Evolutionary conservation across 2,113 vertebrate genomes (phyloP).

Genomic region (Platichthys stellatus): DNA sequence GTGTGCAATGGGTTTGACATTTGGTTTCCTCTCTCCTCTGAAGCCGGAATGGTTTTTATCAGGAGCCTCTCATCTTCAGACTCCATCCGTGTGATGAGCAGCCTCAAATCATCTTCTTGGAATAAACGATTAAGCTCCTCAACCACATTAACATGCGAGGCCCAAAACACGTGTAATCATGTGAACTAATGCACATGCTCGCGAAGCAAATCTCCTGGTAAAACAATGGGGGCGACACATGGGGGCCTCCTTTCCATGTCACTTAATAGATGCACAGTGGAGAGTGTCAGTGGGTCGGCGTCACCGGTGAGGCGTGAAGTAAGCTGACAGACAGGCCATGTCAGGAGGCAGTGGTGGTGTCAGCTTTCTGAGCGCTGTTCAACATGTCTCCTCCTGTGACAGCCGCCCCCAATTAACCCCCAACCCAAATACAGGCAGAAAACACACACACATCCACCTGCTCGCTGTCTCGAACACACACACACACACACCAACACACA

Average conservation of each 20-base stretch:
- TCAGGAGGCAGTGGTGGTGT: slow-evolving; percentile 60
- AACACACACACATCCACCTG: slow-evolving; percentile 58
- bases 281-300: slow-evolving; percentile 55
- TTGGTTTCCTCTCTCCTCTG: slow-evolving; percentile 2
- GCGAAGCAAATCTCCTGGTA: slow-evolving; percentile 32
- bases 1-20: not conserved
- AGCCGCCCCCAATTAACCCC: slow-evolving; percentile 74
- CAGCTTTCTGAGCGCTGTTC: slow-evolving; percentile 60
- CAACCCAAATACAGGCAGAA: slow-evolving; percentile 46
- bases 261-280: slow-evolving; percentile 71
- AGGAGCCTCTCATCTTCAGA: not conserved
- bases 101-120: not conserved
- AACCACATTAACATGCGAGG: not conserved
- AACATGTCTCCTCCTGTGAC: slow-evolving; percentile 70
- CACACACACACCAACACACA: slow-evolving; percentile 22
- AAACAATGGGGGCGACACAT: slow-evolving; percentile 58
- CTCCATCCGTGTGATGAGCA: not conserved
- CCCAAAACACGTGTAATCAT: slow-evolving; percentile 27
- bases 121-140: not conserved
- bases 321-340: slow-evolving; percentile 71
- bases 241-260: slow-evolving; percentile 49
- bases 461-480: slow-evolving; percentile 20
- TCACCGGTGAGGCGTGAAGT: slow-evolving; percentile 53
- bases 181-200: slow-evolving; percentile 69
- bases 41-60: slow-evolving; percentile 3